A percentile compares a stretch with the other conserved stretches of the same genome.
phyloP scores from a whole-genome alignment of 2,888 invertebrate genomes.

The Anaspis maculata region DNA sequence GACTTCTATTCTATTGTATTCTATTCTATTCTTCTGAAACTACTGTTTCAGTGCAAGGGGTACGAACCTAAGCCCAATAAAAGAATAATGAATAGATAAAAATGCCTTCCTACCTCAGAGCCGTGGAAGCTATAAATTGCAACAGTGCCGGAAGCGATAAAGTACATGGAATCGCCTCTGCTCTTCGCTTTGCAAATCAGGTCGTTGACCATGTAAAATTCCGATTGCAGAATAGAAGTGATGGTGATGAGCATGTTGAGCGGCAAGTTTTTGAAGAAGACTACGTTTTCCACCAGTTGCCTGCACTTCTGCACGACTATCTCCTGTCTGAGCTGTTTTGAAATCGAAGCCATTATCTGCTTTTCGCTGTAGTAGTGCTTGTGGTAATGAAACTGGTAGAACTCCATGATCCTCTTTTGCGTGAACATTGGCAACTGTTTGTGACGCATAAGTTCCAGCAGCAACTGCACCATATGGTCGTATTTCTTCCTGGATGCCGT shows the following conservation, averaged over 20 bases:
- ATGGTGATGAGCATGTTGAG: constrained; percentile 44
- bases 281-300: constrained; percentile 48
- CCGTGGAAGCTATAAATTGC: constrained; percentile 46
- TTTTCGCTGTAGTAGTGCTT: constrained; percentile 51
- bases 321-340: constrained; percentile 45
- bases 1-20: too few relatives aligned
- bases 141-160: constrained; percentile 49
- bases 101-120: too few relatives aligned
- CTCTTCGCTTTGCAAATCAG: constrained; percentile 46
- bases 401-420: constrained; percentile 47
- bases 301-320: constrained; percentile 49
- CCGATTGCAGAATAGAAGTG: constrained; percentile 43
- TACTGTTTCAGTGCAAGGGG: too few relatives aligned
- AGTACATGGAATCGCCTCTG: constrained; percentile 49
- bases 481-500: constrained; percentile 43
- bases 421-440: constrained; percentile 49
- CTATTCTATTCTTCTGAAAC: too few relatives aligned
- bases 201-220: constrained; percentile 48
- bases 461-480: constrained; percentile 47
- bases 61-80: too few relatives aligned
- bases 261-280: constrained; percentile 47
- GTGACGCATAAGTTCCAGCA: constrained; percentile 50
- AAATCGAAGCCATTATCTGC: constrained; percentile 46
- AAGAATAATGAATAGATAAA: too few relatives aligned
- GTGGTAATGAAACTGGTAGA: constrained; percentile 52